Evolutionary conservation across 2,113 vertebrate species (phyloP).

Genomic region (Notarius lentiginosus): DNA sequence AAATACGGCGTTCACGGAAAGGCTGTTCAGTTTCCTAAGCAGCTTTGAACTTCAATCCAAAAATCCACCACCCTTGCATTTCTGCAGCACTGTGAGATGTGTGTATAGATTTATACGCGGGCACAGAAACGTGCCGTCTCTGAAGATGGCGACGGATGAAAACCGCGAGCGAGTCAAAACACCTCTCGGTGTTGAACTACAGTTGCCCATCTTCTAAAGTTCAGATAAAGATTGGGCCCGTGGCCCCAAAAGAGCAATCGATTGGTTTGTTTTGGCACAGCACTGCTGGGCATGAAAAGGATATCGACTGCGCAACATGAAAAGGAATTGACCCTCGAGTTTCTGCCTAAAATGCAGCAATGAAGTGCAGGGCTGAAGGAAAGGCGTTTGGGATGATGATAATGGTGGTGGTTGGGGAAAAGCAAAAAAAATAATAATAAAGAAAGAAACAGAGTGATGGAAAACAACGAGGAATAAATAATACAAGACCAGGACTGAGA

Average conservation of each 20-base stretch:
- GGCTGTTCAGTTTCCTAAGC: background rate
- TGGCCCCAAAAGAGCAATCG: constrained; percentile 41
- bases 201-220: constrained; percentile 24
- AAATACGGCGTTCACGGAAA: background rate
- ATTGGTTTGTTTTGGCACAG: constrained; percentile 53
- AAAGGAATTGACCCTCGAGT: constrained; percentile 49
- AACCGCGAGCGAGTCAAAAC: background rate
- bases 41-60: background rate
- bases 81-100: background rate
- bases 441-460: background rate
- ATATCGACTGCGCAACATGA: constrained; percentile 48
- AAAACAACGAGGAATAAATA: background rate
- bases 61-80: background rate
- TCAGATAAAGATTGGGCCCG: constrained; percentile 44
- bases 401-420: background rate
- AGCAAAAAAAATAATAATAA: background rate
- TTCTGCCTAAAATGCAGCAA: constrained; percentile 42
- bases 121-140: constrained; percentile 52
- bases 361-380: constrained; percentile 1
- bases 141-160: constrained; percentile 39
- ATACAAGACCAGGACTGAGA: background rate
- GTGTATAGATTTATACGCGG: background rate
- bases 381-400: constrained; percentile 9
- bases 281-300: constrained; percentile 46
- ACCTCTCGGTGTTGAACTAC: constrained; percentile 26